Percentiles rank a stretch among this genome's conserved stretches.
Conservation (phyloP, 2,888 invertebrate species). For the Diplazon laetatorius region DNA sequence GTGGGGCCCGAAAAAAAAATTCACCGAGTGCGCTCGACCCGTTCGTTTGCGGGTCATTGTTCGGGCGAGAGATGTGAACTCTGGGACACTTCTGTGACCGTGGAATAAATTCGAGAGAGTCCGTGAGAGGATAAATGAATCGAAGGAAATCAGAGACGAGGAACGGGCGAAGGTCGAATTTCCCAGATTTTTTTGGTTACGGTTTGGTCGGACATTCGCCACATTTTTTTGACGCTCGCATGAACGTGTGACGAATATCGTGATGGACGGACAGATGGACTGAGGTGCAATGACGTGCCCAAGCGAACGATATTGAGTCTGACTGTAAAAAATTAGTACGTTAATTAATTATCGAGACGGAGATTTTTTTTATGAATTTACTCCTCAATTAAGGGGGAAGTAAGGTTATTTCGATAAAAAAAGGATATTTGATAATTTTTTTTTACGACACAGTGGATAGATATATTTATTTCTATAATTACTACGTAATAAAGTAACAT, state of each 20-base stretch:
- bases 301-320: too few relatives aligned
- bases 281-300: too few relatives aligned
- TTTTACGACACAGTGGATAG: too few relatives aligned
- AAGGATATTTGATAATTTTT: background rate
- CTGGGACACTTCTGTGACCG: background rate
- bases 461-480: too few relatives aligned
- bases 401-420: background rate
- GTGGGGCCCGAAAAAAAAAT: background rate
- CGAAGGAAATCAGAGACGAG: constrained; percentile 43
- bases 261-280: too few relatives aligned
- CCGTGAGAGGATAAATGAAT: constrained; percentile 30
- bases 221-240: constrained; percentile 8
- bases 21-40: constrained; percentile 16
- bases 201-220: constrained; percentile 13
- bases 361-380: too few relatives aligned
- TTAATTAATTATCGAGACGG: too few relatives aligned
- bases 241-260: too few relatives aligned
- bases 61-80: constrained; percentile 32
- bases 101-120: constrained; percentile 52
- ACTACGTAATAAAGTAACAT: too few relatives aligned
- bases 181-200: constrained; percentile 29
- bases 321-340: too few relatives aligned
- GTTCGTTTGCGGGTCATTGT: constrained; percentile 51
- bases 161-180: constrained; percentile 31
- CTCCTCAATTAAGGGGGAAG: too few relatives aligned